Base-by-base conservation (phyloP, 2,888 invertebrate genomes). In the Drosophila putrida region DNA sequence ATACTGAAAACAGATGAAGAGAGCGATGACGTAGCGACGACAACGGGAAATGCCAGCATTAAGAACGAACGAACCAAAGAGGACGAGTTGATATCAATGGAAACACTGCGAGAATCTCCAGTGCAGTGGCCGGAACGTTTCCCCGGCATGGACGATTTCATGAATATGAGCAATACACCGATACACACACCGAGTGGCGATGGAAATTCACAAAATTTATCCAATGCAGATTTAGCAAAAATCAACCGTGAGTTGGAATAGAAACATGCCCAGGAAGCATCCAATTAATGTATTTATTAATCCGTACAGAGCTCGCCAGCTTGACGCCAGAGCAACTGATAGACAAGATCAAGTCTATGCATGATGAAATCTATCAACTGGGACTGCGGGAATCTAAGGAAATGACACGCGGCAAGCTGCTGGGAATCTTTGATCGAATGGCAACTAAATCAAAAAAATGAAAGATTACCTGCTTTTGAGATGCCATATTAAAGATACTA, bases 61-160 rank as follows among this genome's bases (percentile, higher is more conserved):
- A 54, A 67, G n/a, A 60, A 54, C 8, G 38, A 27, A 8, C 27
- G n/a, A 61, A 78, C 78, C 4, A 78, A 80, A 4, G 89, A 87
- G 4, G 97, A 96, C 90, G 96, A 95, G 91, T 94, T 98, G 67
- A 94, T 98, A 87, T 97, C 98, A 90, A 94, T 96, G 90, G 98
- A 99, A 93, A 98, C 97, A 91, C 93, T 99, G 82, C 94, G 98
- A 84, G 95, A 97, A 13, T 98, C 98, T 1, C 98, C 98, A 41
- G 98, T 98, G 91, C 93, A 98, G 88, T 99, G 98, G 98, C 98
- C 98, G 13, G 98, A 98, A 93, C 97, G 97, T 93, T 96, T 98
- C 94, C 97, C 98, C 90, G 98, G 98, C 77, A 96, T 98, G 71
- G 96, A 96, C 35, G 97, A 97, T 90, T 98, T 96, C 91, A 95